Evolutionary conservation across 2,888 invertebrate genomes (phyloP).

Genomic region (Drosophila demipolita): DNA sequence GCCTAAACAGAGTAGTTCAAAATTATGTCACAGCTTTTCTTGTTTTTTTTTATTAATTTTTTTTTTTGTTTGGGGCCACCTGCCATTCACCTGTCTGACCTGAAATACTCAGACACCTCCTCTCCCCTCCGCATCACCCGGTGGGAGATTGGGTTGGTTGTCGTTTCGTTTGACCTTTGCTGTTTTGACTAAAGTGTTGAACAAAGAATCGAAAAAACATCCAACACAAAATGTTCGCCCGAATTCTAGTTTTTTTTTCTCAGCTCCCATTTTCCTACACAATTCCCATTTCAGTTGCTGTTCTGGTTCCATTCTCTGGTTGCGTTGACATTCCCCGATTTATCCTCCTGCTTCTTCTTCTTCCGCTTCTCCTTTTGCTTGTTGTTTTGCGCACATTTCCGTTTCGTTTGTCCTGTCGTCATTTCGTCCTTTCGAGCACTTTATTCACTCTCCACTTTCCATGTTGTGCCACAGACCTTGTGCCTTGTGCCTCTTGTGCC

Average conservation of each 20-base stretch:
- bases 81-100: slow-evolving; percentile 49
- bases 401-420: slow-evolving; percentile 23
- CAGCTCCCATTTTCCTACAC: slow-evolving; percentile 4
- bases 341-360: slow-evolving; percentile 8
- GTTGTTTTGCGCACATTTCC: slow-evolving; percentile 40
- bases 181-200: slow-evolving; percentile 54
- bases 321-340: slow-evolving; percentile 44
- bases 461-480: slow-evolving; percentile 35
- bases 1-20: slow-evolving; percentile 35
- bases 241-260: slow-evolving; percentile 18
- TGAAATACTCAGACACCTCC: slow-evolving; percentile 10
- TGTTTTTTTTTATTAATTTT: slow-evolving; percentile 4
- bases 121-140: slow-evolving; percentile 2
- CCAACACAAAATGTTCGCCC: slow-evolving; percentile 42
- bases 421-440: slow-evolving; percentile 24
- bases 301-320: slow-evolving; percentile 10
- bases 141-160: slow-evolving; percentile 14
- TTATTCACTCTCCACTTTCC: slow-evolving; percentile 30
- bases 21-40: slow-evolving; percentile 58
- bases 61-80: slow-evolving; percentile 6
- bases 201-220: slow-evolving; percentile 31
- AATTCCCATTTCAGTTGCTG: slow-evolving; percentile 2
- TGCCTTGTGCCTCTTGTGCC: slow-evolving; percentile 33
- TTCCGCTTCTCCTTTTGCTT: not conserved
- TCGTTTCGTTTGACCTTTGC: slow-evolving; percentile 59